Conservation (phyloP, 2,797 vertebrate species). For the Melopsittacus undulatus region DNA sequence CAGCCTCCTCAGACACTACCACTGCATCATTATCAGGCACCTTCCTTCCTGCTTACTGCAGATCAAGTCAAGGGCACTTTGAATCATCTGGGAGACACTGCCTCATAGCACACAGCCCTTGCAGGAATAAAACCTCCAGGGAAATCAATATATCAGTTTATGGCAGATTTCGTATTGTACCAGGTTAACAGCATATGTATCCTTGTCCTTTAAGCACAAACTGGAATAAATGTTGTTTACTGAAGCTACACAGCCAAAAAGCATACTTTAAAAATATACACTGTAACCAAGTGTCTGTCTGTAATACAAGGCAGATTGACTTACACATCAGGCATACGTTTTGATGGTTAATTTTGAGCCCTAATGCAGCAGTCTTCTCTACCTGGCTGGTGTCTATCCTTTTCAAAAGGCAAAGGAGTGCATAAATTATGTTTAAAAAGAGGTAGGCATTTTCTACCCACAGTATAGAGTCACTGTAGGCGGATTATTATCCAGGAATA, state of each 20-base stretch:
- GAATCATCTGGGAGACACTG: not conserved
- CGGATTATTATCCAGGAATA: conserved; percentile 68
- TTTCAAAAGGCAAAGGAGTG: conserved; percentile 64
- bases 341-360: conserved; percentile 57
- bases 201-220: not conserved
- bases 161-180: not conserved
- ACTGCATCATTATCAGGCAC: not conserved
- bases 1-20: conserved; percentile 36
- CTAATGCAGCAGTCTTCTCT: conserved; percentile 58
- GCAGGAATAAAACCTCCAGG: not conserved
- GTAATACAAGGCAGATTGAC: conserved; percentile 49
- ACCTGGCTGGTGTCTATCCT: conserved; percentile 62
- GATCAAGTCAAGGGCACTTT: conserved; percentile 39
- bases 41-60: conserved; percentile 31
- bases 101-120: not conserved
- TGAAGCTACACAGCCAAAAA: not conserved
- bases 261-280: not conserved
- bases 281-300: conserved; percentile 49
- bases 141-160: not conserved
- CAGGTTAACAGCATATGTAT: not conserved
- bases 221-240: not conserved
- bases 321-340: conserved; percentile 29
- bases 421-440: conserved; percentile 68
- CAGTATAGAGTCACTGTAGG: conserved; percentile 59
- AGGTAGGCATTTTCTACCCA: conserved; percentile 65